Base-by-base conservation (phyloP, 2,797 vertebrate genomes). In the Decapterus maruadsi region DNA sequence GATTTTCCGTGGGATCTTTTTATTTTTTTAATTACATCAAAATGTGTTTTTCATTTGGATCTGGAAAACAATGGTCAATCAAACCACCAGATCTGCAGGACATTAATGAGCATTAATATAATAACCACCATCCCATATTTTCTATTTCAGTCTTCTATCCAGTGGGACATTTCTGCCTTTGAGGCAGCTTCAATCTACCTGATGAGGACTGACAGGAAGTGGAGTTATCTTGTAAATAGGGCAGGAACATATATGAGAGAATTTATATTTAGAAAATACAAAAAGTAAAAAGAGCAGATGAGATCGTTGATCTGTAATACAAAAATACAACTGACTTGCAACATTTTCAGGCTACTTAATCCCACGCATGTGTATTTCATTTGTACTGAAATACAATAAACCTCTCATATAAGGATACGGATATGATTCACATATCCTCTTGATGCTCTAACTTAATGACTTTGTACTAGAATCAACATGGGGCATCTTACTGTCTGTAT, bases 131-230 rank as follows among this genome's bases (percentile, higher is more conserved):
- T 72, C 57, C 51, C 65, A 70, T 77, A 69, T 55, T 77, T 65
- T 40, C 74, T 71, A 62, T 80, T 80, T 78, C 75, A 70, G 75
- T 80, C 56, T 57, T 65, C 22, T 48, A 20, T 57, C 68, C 58
- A 6, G 69, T 59, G 63, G 72, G 57, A 77, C 59, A 54, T 80
- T 75, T 86, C 14, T 84, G 80, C 80, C 86, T 88, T 83, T 70
- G 42, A 87, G 82, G 78, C 73, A 72, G 82, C 48, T 16, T 71
- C 63, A 55, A 22, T 82, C 16, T 50, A 81, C 66, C 66, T 86
- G 77, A 80, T 72, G 66, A 71, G 46, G 29, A 53, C 62, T 60
- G 72, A 81, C 71, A 50, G 55, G 78, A 78, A 56, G 48, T 63
- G 22, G 46, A 66, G 50, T 64, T 56, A 11, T 67, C 56, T 31